Conservation (phyloP, 2,888 invertebrate species). For the Hipparchia semele region DNA sequence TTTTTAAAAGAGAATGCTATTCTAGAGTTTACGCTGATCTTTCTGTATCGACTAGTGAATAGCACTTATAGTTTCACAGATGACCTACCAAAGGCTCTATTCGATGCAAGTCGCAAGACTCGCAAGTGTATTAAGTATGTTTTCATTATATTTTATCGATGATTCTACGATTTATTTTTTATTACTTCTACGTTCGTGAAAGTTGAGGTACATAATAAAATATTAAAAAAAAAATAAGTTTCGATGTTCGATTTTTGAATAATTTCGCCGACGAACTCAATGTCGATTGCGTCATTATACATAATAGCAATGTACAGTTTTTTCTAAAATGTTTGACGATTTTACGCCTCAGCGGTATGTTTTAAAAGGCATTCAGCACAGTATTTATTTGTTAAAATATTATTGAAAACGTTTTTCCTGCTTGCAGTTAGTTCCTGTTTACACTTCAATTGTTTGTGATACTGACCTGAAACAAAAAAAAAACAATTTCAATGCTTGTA, state of each 20-base stretch:
- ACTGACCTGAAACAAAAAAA: conserved; percentile 22
- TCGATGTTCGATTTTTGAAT: not conserved
- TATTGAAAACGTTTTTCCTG: conserved; percentile 7
- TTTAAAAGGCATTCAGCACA: conserved; percentile 3
- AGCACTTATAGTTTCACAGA: too few species aligned
- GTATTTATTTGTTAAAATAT: conserved; percentile 2
- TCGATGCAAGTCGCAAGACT: too few species aligned
- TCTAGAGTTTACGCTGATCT: too few species aligned
- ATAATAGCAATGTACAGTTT: conserved; percentile 6
- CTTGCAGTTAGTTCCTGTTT: conserved; percentile 14
- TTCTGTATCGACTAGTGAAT: too few species aligned
- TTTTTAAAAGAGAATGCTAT: too few species aligned
- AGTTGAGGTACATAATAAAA: too few species aligned
- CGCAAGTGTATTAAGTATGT: too few species aligned
- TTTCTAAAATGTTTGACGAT: conserved; percentile 16
- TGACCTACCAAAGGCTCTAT: too few species aligned
- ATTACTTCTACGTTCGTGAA: too few species aligned
- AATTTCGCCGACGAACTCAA: not conserved
- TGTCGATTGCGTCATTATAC: not conserved
- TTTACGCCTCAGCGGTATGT: conserved; percentile 25
- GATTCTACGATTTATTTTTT: too few species aligned
- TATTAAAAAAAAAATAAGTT: not conserved
- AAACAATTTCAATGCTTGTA: not conserved
- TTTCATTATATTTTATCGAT: too few species aligned
- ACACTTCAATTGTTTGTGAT: conserved; percentile 9